Base-by-base conservation (phyloP, 2,797 vertebrate genomes). In the Pygocentrus nattereri region DNA sequence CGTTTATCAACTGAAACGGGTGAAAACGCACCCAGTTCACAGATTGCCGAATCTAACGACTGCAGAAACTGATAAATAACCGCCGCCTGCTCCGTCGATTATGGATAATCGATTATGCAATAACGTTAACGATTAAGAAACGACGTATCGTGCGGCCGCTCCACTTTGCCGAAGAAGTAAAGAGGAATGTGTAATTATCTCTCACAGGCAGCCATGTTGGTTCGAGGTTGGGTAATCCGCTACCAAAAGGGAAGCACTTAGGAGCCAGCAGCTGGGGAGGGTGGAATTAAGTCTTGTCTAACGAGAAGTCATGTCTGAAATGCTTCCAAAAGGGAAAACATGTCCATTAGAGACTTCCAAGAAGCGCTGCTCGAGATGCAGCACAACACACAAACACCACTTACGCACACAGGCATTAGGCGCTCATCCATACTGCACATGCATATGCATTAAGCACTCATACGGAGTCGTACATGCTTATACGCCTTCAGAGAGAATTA, bases 291-390 rank as follows among this genome's bases (percentile, higher is more conserved):
- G 89, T 84, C 81, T 86, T 72, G 83, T 85, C 86, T 91, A 82
- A 93, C 89, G 89, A 89, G 88, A 87, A 90, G 90, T 90, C 89
- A 88, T 89, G 89, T 91, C 88, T 92, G 91, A 92, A 91, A 91
- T 68, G 85, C 85, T 89, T 93, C 90, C 87, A 84, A 85, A 82
- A 68, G 64, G 73, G 27, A 82, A 79, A 83, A 75, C 30, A 56
- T 73, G 68, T 82, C 72, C 82, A 77, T 82, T 68, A 82, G 84
- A 84, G 78, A 79, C 73, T 79, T 74, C 61, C 72, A 79, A 78
- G 67, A 76, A 79, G 78, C 54, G n/a, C 75, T 65, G 59, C 59
- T 76, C 30, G 62, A 69, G 23, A 73, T 49, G 47, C 67, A 70
- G 44, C 62, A 75, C 61, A 70, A 21, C 64, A 58, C 18, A 59